Evolutionary conservation across 2,113 vertebrate species (phyloP).

Genomic region (Brachionichthys hirsutus): DNA sequence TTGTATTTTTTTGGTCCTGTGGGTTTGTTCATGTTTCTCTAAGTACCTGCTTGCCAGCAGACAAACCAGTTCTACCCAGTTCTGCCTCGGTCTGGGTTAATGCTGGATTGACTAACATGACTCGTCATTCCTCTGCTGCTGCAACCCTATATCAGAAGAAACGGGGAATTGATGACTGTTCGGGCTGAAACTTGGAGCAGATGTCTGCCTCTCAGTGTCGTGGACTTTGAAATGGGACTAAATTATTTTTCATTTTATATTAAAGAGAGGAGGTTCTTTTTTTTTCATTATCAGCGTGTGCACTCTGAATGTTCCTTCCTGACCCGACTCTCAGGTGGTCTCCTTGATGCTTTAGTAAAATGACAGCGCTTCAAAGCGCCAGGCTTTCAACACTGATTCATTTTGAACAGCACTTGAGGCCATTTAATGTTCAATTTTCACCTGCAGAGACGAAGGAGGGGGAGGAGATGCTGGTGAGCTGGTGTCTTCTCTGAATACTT

Average conservation of each 20-base stretch:
- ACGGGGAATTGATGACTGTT: neutral
- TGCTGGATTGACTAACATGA: constrained; percentile 16
- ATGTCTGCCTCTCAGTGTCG: neutral
- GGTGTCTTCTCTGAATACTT: neutral
- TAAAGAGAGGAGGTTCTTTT: constrained; percentile 9
- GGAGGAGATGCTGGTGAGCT: too few relatives aligned
- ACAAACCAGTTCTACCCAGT: constrained; percentile 28
- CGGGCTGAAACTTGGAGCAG: constrained; percentile 5
- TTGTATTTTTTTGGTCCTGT: neutral
- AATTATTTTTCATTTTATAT: constrained; percentile 3
- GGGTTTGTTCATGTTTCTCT: constrained; percentile 6
- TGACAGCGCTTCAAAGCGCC: constrained; percentile 64
- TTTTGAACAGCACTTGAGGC: constrained; percentile 63
- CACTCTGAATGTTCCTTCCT: constrained; percentile 16
- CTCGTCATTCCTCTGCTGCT: neutral
- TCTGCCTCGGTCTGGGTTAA: constrained; percentile 13
- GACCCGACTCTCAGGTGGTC: constrained; percentile 42
- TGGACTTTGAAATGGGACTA: constrained; percentile 35
- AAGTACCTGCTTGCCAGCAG: constrained; percentile 19
- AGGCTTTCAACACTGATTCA: constrained; percentile 51
- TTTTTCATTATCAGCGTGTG: constrained; percentile 35
- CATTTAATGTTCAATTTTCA: constrained; percentile 54
- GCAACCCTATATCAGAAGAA: neutral
- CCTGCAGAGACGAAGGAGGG: constrained; percentile 21
- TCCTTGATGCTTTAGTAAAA: constrained; percentile 65